Percentiles rank a stretch among this genome's conserved stretches.
These are phyloP conservation scores for Napeogenes sylphis DNA, from an alignment of 2,888 invertebrate genomes.

Conservation along the genomic window DNA sequence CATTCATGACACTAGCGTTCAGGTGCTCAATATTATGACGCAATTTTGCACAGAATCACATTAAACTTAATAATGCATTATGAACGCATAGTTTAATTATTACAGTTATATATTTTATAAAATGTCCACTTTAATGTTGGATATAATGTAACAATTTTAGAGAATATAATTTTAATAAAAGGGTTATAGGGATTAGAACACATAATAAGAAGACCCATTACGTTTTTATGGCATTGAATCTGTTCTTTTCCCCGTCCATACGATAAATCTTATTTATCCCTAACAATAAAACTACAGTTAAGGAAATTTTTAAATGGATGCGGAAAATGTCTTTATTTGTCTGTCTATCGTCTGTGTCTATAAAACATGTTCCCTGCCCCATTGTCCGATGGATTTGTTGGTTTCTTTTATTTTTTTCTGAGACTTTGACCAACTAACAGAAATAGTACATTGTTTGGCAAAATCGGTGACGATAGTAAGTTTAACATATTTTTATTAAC, in stretches of 20 bases:
- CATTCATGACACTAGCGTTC: neutral
- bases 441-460: too few species aligned
- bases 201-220: neutral
- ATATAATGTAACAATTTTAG: neutral
- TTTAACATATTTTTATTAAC: too few species aligned
- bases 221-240: constrained; percentile 9
- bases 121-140: too few species aligned
- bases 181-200: neutral
- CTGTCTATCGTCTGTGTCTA: constrained; percentile 36
- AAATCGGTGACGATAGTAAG: too few species aligned
- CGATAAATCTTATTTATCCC: constrained; percentile 24
- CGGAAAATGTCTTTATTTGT: constrained; percentile 35
- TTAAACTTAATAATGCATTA: neutral
- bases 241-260: constrained; percentile 24
- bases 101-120: too few species aligned
- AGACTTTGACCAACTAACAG: constrained; percentile 10
- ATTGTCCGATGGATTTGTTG: constrained; percentile 33
- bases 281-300: constrained; percentile 35
- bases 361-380: constrained; percentile 40
- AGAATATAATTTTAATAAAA: constrained; percentile 4
- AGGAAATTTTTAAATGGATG: constrained; percentile 46
- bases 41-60: neutral
- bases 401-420: constrained; percentile 37
- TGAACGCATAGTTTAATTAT: neutral
- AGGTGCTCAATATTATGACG: neutral